Percentiles rank a stretch among this genome's conserved stretches.
Conservation (phyloP, 2,797 vertebrate genomes). For the Pangasius larnaudii region DNA sequence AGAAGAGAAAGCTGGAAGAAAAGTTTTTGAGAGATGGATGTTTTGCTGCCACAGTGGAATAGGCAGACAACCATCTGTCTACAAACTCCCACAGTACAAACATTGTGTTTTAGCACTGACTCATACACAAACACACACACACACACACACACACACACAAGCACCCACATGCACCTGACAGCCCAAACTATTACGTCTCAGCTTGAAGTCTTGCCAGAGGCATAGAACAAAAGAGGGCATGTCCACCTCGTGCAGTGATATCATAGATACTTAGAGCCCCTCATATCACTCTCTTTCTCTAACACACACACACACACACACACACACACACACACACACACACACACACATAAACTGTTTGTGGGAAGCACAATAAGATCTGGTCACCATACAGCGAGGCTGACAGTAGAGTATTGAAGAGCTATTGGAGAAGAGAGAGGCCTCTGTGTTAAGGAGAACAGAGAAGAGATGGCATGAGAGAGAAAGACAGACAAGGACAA, state of each 20-base stretch:
- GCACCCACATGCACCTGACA: slow-evolving; percentile 50
- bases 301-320: slow-evolving; percentile 36
- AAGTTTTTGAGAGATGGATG: slow-evolving; percentile 61
- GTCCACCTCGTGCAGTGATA: slow-evolving; percentile 61
- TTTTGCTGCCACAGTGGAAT: slow-evolving; percentile 73
- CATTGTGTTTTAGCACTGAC: slow-evolving; percentile 70
- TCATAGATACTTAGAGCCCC: slow-evolving; percentile 46
- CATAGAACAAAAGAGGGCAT: slow-evolving; percentile 58
- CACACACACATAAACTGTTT: slow-evolving; percentile 53
- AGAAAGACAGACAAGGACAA: slow-evolving; percentile 38
- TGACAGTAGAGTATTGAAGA: slow-evolving; percentile 76
- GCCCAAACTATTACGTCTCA: slow-evolving; percentile 62
- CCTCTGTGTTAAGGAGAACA: slow-evolving; percentile 62
- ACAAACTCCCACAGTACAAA: slow-evolving; percentile 76
- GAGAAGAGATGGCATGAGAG: slow-evolving; percentile 50
- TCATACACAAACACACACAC: slow-evolving; percentile 25
- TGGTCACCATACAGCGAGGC: slow-evolving; percentile 75
- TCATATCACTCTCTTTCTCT: slow-evolving; percentile 38
- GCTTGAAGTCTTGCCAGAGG: slow-evolving; percentile 52
- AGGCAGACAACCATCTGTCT: slow-evolving; percentile 77
- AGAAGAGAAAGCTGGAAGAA: slow-evolving; percentile 16
- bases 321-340: slow-evolving; percentile 11
- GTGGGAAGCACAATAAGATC: slow-evolving; percentile 75
- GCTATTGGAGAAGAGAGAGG: slow-evolving; percentile 67
- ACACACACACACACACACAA: slow-evolving; percentile 23